phyloP scores from a whole-genome alignment of 2,888 invertebrate genomes.

The Tetragonisca angustula region DNA sequence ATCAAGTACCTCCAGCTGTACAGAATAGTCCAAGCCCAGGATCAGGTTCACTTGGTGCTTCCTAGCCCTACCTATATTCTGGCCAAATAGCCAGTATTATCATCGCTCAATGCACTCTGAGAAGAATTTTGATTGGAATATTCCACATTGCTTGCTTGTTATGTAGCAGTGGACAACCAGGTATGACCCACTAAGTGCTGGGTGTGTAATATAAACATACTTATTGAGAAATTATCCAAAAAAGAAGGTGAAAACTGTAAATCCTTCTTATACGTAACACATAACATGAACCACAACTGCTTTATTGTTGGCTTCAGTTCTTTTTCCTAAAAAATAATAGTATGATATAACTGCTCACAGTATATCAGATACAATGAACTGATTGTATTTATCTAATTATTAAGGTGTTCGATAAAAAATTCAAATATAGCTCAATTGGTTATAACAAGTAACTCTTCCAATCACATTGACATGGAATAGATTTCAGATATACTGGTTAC shows the following conservation, averaged over 20 bases:
- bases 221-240: conserved; percentile 40
- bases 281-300: conserved; percentile 48
- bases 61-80: conserved; percentile 82
- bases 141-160: conserved; percentile 77
- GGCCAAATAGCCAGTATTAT: conserved; percentile 79
- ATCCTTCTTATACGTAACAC: conserved; percentile 37
- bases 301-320: conserved; percentile 55
- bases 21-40: conserved; percentile 80
- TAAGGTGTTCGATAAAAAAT: conserved; percentile 32
- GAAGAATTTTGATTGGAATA: conserved; percentile 78
- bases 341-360: conserved; percentile 31
- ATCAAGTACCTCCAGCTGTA: conserved; percentile 81
- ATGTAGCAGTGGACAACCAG: conserved; percentile 66
- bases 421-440: conserved; percentile 44
- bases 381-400: conserved; percentile 36
- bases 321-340: conserved; percentile 59
- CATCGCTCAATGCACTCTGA: conserved; percentile 80
- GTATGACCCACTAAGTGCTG: conserved; percentile 61
- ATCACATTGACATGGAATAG: conserved; percentile 28
- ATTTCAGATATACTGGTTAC: conserved; percentile 38
- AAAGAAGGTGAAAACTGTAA: conserved; percentile 40
- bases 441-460: conserved; percentile 36
- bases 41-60: conserved; percentile 80
- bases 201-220: conserved; percentile 39
- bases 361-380: conserved; percentile 35